phyloP scores from a whole-genome alignment of 2,888 invertebrate genomes.

The Didymodactylos carnosus region DNA sequence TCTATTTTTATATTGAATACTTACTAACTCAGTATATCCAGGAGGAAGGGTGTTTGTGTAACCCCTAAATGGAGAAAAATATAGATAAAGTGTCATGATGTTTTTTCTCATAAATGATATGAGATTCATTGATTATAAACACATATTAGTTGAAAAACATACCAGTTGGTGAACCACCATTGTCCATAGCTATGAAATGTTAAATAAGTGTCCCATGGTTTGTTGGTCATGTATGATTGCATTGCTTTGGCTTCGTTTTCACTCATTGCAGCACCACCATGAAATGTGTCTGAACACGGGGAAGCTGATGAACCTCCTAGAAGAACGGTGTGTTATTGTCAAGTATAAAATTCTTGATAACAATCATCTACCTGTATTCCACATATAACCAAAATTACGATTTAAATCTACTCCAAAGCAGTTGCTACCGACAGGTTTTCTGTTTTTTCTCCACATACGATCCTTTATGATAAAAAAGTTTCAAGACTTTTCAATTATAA shows the following conservation, averaged over 20 bases:
- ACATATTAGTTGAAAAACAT: neutral
- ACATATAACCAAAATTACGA: constrained; percentile 48
- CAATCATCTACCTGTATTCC: constrained; percentile 22
- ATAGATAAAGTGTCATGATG: neutral
- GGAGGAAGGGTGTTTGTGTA: constrained; percentile 1
- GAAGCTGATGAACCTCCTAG: constrained; percentile 12
- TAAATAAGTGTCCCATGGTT: constrained; percentile 9
- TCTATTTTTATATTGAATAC: neutral
- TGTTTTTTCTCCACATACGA: constrained; percentile 25
- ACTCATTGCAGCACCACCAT: constrained; percentile 12
- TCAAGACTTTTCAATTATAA: no score
- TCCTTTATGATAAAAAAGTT: constrained; percentile 15
- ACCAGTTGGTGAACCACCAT: neutral
- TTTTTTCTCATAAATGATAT: no score
- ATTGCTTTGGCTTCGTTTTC: constrained; percentile 11
- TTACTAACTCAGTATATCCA: neutral
- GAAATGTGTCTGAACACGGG: constrained; percentile 18
- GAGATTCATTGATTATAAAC: neutral
- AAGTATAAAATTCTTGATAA: neutral
- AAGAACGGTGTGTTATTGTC: neutral
- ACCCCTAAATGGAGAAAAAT: constrained; percentile 7
- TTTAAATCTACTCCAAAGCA: constrained; percentile 56
- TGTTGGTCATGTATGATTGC: neutral
- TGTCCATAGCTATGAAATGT: constrained; percentile 5
- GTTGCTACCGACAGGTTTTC: constrained; percentile 9